These are phyloP conservation scores for Gisinianus flammeolus DNA, from an alignment of 2,888 invertebrate genomes.

Conservation along the genomic window DNA sequence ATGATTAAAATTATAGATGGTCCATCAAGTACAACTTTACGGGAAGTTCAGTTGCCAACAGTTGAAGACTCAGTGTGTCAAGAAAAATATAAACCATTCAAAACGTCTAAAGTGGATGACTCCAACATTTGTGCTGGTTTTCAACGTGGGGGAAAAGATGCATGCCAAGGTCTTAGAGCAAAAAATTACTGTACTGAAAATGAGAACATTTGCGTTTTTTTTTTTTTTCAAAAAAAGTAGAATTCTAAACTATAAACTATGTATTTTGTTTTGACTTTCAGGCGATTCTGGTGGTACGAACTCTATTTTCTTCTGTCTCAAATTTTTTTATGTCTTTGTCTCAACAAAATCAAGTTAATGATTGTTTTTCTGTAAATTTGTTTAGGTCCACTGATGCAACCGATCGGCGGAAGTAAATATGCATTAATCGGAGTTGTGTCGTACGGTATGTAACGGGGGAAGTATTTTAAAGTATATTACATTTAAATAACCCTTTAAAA, in stretches of 20 bases:
- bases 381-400: slow-evolving; percentile 78
- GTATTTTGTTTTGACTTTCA: slow-evolving; percentile 13
- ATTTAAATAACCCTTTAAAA: neutral
- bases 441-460: slow-evolving; percentile 66
- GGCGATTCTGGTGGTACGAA: slow-evolving; percentile 78
- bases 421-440: slow-evolving; percentile 73
- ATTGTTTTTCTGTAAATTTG: no score
- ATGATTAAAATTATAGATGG: slow-evolving; percentile 67
- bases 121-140: slow-evolving; percentile 72
- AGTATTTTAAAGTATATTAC: neutral
- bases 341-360: no score
- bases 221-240: neutral
- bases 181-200: neutral
- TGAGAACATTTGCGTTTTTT: no score
- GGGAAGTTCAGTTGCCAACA: slow-evolving; percentile 75
- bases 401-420: slow-evolving; percentile 62
- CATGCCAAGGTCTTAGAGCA: slow-evolving; percentile 36
- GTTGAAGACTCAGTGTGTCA: slow-evolving; percentile 69
- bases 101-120: slow-evolving; percentile 65
- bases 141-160: slow-evolving; percentile 67
- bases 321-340: no score
- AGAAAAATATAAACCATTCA: slow-evolving; percentile 67
- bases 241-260: neutral
- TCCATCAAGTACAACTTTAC: slow-evolving; percentile 69
- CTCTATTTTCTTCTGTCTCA: no score